A percentile compares a stretch with the other conserved stretches of the same genome.
Evolutionary conservation across 2,113 vertebrate genomes (phyloP).

Genomic region (Pomatorhinus ruficollis): DNA sequence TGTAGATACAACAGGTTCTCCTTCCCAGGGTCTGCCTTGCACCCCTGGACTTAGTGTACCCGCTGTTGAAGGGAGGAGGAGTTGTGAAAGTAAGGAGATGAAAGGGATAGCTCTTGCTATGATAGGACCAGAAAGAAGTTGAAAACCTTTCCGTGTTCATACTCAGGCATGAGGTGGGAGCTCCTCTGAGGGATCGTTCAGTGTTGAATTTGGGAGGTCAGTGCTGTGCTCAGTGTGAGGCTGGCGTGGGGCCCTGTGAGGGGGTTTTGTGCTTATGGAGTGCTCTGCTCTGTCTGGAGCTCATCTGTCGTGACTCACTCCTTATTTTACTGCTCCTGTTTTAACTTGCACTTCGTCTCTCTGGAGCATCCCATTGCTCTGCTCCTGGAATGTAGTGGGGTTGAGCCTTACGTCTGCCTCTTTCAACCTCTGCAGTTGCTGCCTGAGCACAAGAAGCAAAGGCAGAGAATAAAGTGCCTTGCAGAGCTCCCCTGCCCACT

Average conservation of each 20-base stretch:
- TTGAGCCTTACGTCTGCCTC: background rate
- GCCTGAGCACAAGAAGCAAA: background rate
- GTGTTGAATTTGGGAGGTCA: background rate
- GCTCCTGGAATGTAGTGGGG: fast-evolving
- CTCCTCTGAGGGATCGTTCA: background rate
- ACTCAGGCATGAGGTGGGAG: fast-evolving
- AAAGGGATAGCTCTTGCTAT: background rate
- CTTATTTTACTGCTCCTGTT: background rate
- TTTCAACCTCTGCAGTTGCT: background rate
- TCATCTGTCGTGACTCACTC: fast-evolving
- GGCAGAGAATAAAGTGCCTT: background rate
- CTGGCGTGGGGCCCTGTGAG: fast-evolving
- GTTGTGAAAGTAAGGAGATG: background rate
- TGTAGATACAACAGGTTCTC: background rate
- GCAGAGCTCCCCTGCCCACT: background rate
- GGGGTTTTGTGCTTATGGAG: fast-evolving
- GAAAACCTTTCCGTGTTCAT: background rate
- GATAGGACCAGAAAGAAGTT: background rate
- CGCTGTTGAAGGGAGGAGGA: background rate
- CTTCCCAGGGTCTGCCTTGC: background rate
- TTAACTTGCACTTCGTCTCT: background rate
- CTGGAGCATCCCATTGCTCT: background rate
- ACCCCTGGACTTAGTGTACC: fast-evolving
- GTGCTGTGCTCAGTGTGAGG: fast-evolving
- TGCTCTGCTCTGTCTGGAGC: background rate